Percentiles rank a stretch among this genome's conserved stretches.
Evolutionary conservation across 1,140 invertebrate species (phyloP).

Genomic region (Parapsyche elsis): DNA sequence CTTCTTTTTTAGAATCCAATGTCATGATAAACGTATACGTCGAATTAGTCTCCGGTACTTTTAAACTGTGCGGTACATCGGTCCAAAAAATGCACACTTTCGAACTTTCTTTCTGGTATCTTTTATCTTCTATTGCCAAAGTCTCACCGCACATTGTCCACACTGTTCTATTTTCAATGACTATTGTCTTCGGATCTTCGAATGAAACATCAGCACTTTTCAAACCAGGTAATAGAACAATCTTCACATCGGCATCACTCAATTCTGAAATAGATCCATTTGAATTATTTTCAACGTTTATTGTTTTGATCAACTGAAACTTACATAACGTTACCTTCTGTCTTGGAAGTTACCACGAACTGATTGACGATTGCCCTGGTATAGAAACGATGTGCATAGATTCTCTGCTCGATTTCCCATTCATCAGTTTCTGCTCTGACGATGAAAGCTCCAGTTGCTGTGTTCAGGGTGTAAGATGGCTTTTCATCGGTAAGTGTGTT

Average conservation of each 20-base stretch:
- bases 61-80: slow-evolving; percentile 63
- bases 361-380: slow-evolving; percentile 70
- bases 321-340: too few species aligned
- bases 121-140: slow-evolving; percentile 61
- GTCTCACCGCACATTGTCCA: slow-evolving; percentile 64
- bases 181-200: slow-evolving; percentile 58
- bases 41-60: slow-evolving; percentile 60
- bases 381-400: slow-evolving; percentile 69
- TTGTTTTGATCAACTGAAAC: too few species aligned
- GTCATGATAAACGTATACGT: slow-evolving; percentile 66
- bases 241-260: slow-evolving; percentile 58
- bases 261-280: slow-evolving; percentile 53
- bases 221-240: slow-evolving; percentile 61
- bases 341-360: slow-evolving; percentile 59
- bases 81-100: slow-evolving; percentile 65
- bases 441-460: slow-evolving; percentile 62
- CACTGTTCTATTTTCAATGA: slow-evolving; percentile 59
- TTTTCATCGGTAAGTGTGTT: slow-evolving; percentile 59
- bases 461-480: slow-evolving; percentile 63
- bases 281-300: slow-evolving; percentile 57
- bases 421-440: slow-evolving; percentile 62
- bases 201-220: slow-evolving; percentile 63
- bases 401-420: slow-evolving; percentile 64
- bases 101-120: slow-evolving; percentile 62
- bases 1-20: slow-evolving; percentile 63